These are phyloP conservation scores for Caranx melampygus DNA, from an alignment of 2,113 vertebrate species.

Conservation along the genomic window DNA sequence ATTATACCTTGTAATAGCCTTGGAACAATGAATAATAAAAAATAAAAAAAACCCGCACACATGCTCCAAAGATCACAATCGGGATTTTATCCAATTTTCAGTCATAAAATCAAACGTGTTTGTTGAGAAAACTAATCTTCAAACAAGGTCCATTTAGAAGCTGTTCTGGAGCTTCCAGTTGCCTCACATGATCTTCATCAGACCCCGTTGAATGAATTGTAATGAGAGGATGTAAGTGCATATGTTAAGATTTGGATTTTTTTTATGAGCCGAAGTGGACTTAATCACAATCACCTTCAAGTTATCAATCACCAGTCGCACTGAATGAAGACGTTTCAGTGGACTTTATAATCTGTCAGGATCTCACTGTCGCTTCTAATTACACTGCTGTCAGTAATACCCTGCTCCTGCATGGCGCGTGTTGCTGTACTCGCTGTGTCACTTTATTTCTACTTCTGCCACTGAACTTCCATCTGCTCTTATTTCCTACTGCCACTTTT, in stretches of 20 bases:
- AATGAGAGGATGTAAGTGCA: background rate
- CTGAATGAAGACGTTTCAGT: background rate
- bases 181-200: background rate
- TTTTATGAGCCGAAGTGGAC: background rate
- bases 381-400: background rate
- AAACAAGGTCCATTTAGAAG: background rate
- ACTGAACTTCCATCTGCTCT: background rate
- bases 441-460: background rate
- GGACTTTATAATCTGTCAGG: background rate
- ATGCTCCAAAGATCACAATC: constrained; percentile 1
- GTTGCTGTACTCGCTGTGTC: background rate
- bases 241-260: background rate
- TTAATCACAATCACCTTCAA: background rate
- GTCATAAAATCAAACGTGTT: constrained; percentile 2
- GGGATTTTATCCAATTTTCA: background rate
- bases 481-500: constrained; percentile 1
- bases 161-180: background rate
- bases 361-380: constrained; percentile 8
- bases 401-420: background rate
- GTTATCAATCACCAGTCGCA: background rate
- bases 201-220: background rate
- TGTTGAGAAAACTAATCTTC: constrained; percentile 1
- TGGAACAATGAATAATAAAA: background rate
- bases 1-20: background rate
- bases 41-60: background rate